phyloP scores from a whole-genome alignment of 1,140 invertebrate species.

The Maconellicoccus hirsutus region DNA sequence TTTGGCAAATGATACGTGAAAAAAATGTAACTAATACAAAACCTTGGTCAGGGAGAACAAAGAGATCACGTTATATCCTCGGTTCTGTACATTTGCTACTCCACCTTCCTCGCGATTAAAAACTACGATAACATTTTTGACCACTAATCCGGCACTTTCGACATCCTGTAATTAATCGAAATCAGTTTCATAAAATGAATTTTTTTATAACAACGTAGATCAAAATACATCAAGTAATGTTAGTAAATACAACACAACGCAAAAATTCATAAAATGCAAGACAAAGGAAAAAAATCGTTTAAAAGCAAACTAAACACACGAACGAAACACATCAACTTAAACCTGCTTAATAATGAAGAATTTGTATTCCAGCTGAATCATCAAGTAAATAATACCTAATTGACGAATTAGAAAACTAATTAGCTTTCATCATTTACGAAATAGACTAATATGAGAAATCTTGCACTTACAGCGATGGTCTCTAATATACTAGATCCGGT shows the following conservation, averaged over 20 bases:
- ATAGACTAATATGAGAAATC: too few species aligned
- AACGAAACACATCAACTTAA: not conserved
- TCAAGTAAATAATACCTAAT: not conserved
- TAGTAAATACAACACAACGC: too few species aligned
- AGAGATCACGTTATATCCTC: slow-evolving; percentile 59
- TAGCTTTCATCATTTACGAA: too few species aligned
- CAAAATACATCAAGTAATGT: too few species aligned
- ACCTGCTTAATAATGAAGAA: too few species aligned
- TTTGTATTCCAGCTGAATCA: not conserved
- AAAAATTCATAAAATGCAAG: not conserved
- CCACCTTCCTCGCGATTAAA: slow-evolving; percentile 92
- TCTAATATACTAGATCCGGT: slow-evolving; percentile 88
- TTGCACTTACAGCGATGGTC: slow-evolving; percentile 48
- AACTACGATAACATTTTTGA: slow-evolving; percentile 71
- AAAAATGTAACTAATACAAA: slow-evolving; percentile 23
- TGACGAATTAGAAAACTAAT: not conserved
- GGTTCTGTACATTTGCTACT: slow-evolving; percentile 48
- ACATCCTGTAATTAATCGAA: slow-evolving; percentile 46
- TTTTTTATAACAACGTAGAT: too few species aligned
- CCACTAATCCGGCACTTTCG: slow-evolving; percentile 54
- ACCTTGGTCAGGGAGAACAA: slow-evolving; percentile 50
- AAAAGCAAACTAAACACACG: too few species aligned
- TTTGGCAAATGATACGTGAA: too few species aligned
- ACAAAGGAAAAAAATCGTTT: too few species aligned
- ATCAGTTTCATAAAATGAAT: too few species aligned